phyloP scores from a whole-genome alignment of 2,888 invertebrate species.

The Aethes cnicana region DNA sequence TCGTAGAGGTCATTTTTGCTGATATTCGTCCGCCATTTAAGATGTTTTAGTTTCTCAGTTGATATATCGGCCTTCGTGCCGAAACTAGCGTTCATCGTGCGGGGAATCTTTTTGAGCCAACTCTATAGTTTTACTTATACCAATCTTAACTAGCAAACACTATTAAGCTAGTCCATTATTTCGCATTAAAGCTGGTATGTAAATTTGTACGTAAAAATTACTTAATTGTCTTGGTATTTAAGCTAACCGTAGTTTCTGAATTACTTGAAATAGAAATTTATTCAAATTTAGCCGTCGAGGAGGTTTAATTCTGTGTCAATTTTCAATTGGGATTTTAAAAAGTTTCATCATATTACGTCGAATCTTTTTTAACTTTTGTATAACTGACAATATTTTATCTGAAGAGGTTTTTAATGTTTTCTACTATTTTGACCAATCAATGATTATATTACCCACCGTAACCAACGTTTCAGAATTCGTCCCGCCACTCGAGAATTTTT shows the following conservation, averaged over 20 bases:
- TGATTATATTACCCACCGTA: constrained; percentile 53
- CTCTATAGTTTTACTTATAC: constrained; percentile 59
- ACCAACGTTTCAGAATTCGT: constrained; percentile 62
- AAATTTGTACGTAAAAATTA: constrained; percentile 18
- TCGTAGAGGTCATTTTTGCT: constrained; percentile 45
- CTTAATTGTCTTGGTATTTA: constrained; percentile 27
- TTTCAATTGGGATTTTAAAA: not conserved
- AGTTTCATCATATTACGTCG: not conserved
- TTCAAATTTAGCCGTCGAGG: not conserved
- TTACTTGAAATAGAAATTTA: constrained; percentile 15
- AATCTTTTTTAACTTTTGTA: too few relatives aligned
- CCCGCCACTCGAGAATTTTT: constrained; percentile 64
- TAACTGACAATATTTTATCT: too few relatives aligned
- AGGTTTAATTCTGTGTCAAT: not conserved
- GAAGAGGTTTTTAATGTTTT: not conserved
- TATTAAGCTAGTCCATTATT: constrained; percentile 11
- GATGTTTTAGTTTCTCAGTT: constrained; percentile 57
- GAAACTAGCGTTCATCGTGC: constrained; percentile 74
- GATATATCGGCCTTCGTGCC: constrained; percentile 75
- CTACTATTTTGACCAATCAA: constrained; percentile 59
- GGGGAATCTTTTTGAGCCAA: constrained; percentile 72
- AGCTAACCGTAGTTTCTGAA: constrained; percentile 12
- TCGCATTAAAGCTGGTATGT: constrained; percentile 22
- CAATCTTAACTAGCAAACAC: constrained; percentile 6
- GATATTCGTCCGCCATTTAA: constrained; percentile 42